These are phyloP conservation scores for Spialia ferax DNA, from an alignment of 2,888 invertebrate genomes.

Conservation along the genomic window DNA sequence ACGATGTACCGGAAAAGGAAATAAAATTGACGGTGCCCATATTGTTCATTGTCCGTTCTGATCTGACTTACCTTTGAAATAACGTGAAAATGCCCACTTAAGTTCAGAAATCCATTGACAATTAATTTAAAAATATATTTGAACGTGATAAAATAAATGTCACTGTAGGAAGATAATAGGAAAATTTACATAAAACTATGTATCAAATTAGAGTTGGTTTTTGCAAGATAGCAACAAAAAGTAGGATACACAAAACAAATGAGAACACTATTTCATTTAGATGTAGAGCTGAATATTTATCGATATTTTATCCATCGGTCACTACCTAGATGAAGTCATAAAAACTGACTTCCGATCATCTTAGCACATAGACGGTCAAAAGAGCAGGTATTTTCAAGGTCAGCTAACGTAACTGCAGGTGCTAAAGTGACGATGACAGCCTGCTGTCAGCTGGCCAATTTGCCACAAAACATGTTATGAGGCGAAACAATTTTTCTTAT, in stretches of 20 bases:
- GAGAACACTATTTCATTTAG: background rate
- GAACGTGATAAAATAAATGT: no score
- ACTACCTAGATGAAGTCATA: slow-evolving; percentile 28
- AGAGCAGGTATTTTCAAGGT: slow-evolving; percentile 46
- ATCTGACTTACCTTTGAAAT: slow-evolving; percentile 1
- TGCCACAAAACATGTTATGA: slow-evolving; percentile 48
- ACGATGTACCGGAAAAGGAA: slow-evolving; percentile 26
- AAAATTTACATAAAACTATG: no score
- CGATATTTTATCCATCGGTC: background rate
- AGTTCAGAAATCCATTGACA: no score
- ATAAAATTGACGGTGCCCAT: slow-evolving; percentile 13
- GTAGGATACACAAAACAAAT: background rate
- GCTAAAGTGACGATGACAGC: slow-evolving; percentile 50
- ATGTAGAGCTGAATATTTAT: background rate
- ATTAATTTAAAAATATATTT: no score
- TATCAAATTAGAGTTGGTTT: no score
- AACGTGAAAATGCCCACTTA: no score
- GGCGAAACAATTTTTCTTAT: slow-evolving; percentile 35
- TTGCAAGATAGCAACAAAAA: no score
- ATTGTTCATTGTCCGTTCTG: slow-evolving; percentile 17
- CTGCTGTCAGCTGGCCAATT: slow-evolving; percentile 51
- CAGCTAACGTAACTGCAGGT: slow-evolving; percentile 49
- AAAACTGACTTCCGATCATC: slow-evolving; percentile 7
- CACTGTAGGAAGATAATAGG: no score
- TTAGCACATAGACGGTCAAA: slow-evolving; percentile 15